These are phyloP conservation scores for Cetonia aurata DNA, from an alignment of 2,888 invertebrate species.

Conservation along the genomic window DNA sequence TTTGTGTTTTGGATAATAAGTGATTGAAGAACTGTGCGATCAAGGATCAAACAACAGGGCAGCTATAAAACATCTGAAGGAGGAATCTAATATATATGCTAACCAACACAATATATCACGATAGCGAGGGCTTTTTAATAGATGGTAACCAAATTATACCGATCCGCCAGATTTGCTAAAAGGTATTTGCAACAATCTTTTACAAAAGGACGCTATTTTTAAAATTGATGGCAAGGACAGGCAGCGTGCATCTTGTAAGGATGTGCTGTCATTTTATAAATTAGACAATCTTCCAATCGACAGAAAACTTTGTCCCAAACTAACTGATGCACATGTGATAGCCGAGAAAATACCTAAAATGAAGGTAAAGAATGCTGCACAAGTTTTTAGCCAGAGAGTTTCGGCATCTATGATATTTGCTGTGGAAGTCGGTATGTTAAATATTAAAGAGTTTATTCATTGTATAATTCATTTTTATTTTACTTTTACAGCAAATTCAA, in stretches of 20 bases:
- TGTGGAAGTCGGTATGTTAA: slow-evolving; percentile 18
- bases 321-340: slow-evolving; percentile 40
- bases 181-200: slow-evolving; percentile 42
- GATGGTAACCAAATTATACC: slow-evolving; percentile 33
- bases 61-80: slow-evolving; percentile 43
- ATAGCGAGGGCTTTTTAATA: slow-evolving; percentile 21
- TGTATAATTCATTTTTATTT: slow-evolving; percentile 1
- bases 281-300: slow-evolving; percentile 36
- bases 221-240: not conserved
- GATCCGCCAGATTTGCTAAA: slow-evolving; percentile 47
- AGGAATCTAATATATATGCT: not conserved
- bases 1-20: slow-evolving; percentile 51
- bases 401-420: slow-evolving; percentile 26
- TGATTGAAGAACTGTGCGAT: slow-evolving; percentile 55
- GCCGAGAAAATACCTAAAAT: slow-evolving; percentile 42
- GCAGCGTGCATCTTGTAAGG: slow-evolving; percentile 30
- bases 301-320: slow-evolving; percentile 27
- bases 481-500: slow-evolving; percentile 27
- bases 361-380: slow-evolving; percentile 42
- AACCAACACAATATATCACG: not conserved
- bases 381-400: slow-evolving; percentile 42
- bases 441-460: not conserved
- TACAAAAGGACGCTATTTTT: slow-evolving; percentile 19
- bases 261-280: slow-evolving; percentile 36
- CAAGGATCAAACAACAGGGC: slow-evolving; percentile 54